phyloP scores from a whole-genome alignment of 2,797 vertebrate genomes.

The Peromyscus nudipes region DNA sequence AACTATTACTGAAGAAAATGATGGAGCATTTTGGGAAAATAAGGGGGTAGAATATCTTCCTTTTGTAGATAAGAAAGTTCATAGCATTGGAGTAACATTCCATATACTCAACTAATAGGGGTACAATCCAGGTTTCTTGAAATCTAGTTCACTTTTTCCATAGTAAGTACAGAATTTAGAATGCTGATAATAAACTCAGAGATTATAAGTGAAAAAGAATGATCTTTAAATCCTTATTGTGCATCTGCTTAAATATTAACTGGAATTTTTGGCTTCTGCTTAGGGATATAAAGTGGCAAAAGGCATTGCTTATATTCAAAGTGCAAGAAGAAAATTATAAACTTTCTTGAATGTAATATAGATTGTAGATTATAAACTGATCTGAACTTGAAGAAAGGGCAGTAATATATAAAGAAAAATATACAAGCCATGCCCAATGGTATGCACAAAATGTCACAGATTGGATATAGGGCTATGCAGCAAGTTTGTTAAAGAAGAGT shows the following conservation, averaged over 20 bases:
- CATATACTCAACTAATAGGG: background rate
- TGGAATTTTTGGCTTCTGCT: background rate
- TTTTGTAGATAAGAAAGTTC: background rate
- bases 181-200: background rate
- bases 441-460: background rate
- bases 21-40: background rate
- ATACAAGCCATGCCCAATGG: background rate
- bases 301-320: background rate
- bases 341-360: background rate
- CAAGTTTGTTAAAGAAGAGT: background rate
- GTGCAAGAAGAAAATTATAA: background rate
- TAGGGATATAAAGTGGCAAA: background rate
- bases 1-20: background rate
- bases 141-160: background rate
- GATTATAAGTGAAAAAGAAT: background rate
- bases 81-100: background rate
- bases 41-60: background rate
- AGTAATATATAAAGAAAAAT: background rate
- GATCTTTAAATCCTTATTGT: background rate
- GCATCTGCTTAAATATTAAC: background rate
- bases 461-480: background rate
- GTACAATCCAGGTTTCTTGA: background rate
- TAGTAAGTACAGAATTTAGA: background rate
- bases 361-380: background rate
- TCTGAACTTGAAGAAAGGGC: background rate